Evolutionary conservation across 1,140 invertebrate species (phyloP), one percentile per base, ranked within the genome.

Genomic region (Papilio machaon): DNA sequence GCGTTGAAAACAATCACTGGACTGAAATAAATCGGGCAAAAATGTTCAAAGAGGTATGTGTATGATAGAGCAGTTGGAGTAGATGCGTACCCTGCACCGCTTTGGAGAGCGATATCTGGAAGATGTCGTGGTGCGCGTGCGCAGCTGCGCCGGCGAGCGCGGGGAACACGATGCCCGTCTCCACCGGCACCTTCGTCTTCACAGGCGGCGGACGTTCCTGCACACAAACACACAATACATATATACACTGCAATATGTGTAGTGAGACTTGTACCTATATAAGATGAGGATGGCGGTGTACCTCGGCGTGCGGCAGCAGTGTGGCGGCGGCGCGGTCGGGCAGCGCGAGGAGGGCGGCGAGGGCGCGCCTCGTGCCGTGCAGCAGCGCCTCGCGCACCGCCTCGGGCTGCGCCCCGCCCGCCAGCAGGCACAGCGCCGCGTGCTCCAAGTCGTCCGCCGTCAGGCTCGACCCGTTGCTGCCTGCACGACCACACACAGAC

Each of bases 381-480:
- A 96, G 97, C 87, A 99, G 99, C 9, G 99, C 97, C 38, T 96
- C 95, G 10, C 96, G 95, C 67, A 98, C 96, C 13, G 97, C 90
- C 0, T 96, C 94, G 0, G 96, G 97, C 15, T 96, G 96, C 75
- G 98, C 97, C 54, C 97, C 97, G n/a, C 99, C 92, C 0, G 98
- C 97, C 83, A 96, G 95, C 73, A 98, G 89, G 91, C 98, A 99
- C 76, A 98, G 95, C n/a, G 97, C 96, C 46, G 99, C 97, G 86
- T 98, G 96, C 91, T 99, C 99, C 43, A 96, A 95, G 93, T 99
- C 99, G 93, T 99, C 99, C 90, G 99, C 98, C 9, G 98, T 99
- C 81, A 99, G 99, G 0, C 96, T 17, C 13, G 79, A 75, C 23
- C 82, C 80, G 54, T 60, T n/a, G n/a, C 54, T 60, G n/a, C 54